Base-by-base conservation (phyloP, 2,113 vertebrate species). In the Xenopus tropicalis region DNA sequence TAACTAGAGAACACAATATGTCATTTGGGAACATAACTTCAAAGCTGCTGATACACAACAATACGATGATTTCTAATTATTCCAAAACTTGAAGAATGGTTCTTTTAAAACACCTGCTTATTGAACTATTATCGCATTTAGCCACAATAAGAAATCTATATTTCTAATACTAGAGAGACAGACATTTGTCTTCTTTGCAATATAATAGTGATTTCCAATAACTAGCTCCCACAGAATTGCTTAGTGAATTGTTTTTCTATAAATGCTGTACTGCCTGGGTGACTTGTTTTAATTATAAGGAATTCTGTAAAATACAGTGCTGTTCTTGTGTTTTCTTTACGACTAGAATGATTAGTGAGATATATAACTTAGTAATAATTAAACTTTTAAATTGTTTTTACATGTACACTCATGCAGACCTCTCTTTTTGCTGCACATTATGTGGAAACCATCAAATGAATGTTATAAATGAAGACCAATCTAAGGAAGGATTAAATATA, bases 51-150 rank as follows among this genome's bases (percentile, higher is more conserved):
- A 71, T 62, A 71, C 37, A 62, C 61, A 62, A 61, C 61, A 63
- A 62, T 71, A 71, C 9, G 69, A 8, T 48, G n/a, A 64, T 54
- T 52, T 72, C 13, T 72, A 64, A 72, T 72, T 63, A 71, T 72
- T 62, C 22, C 42, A 24, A 17, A 64, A 46, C 14, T 51, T 72
- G 20, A 72, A 72, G 70, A 25, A 72, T 72, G 61, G 25, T 59
- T 25, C 62, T 29, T 22, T 61, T 43, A 56, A 64, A 64, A 63
- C 59, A 71, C 62, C 58, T 42, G 24, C 14, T 63, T 64, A 61
- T 64, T 72, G 70, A 72, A 22, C 70, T 65, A 64, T 72, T 72
- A 64, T 63, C 59, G 61, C 29, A 64, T 72, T 72, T 72, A 72
- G 11, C 23, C 70, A 54, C 61, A 72, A 64, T 72, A 64, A 64